Conservation (phyloP, 2,113 vertebrate species). For the Indicator indicator region DNA sequence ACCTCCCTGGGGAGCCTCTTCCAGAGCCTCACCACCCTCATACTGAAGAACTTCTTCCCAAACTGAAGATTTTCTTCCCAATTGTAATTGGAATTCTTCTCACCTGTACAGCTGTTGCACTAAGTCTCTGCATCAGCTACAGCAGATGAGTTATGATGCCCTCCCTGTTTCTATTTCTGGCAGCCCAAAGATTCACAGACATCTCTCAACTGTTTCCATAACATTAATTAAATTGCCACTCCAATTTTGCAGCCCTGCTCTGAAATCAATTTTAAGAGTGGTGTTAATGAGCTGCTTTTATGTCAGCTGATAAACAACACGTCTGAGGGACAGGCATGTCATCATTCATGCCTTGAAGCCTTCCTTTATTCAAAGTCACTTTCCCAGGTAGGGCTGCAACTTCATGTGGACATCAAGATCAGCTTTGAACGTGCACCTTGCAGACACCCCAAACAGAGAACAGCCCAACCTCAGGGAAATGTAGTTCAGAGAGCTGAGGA, state of each 20-base stretch:
- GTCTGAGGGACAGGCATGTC: neutral
- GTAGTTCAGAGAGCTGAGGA: neutral
- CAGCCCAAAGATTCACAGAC: neutral
- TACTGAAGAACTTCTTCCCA: no score
- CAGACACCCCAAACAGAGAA: neutral
- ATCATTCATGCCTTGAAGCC: neutral
- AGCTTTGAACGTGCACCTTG: slow-evolving; percentile 19
- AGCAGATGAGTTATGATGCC: neutral
- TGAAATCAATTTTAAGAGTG: neutral
- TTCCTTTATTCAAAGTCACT: neutral
- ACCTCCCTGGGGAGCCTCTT: no score
- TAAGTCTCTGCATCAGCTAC: neutral
- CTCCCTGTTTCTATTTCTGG: neutral
- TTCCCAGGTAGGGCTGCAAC: neutral
- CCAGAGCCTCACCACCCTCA: no score
- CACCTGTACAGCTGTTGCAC: neutral
- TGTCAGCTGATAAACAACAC: neutral
- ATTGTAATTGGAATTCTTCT: neutral
- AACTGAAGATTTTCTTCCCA: no score
- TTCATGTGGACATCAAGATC: neutral
- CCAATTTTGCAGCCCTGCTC: neutral
- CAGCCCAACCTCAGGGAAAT: neutral
- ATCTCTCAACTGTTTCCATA: neutral
- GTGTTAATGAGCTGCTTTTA: neutral
- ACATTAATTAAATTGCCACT: neutral